Conservation (phyloP, 2,888 invertebrate genomes). For the Rhagophthalmus giganteus region DNA sequence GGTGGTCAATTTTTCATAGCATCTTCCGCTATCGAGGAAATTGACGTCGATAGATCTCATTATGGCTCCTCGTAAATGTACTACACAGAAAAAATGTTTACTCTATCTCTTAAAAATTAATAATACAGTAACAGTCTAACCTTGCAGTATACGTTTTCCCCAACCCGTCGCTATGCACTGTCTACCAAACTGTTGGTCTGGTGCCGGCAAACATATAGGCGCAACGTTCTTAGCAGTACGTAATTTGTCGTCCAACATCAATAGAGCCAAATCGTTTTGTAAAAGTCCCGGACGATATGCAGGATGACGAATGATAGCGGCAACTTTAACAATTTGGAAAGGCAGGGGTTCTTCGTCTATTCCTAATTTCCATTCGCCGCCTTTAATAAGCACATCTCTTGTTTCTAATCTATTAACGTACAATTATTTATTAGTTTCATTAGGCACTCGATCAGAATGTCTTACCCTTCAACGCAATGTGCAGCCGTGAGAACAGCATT, state of each 20-base stretch:
- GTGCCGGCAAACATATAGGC: slow-evolving; percentile 69
- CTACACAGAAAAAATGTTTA: no score
- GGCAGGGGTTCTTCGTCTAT: slow-evolving; percentile 79
- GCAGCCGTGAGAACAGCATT: slow-evolving; percentile 78
- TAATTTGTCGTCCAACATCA: slow-evolving; percentile 67
- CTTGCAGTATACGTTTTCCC: slow-evolving; percentile 77
- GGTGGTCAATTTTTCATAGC: slow-evolving; percentile 61
- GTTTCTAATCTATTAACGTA: slow-evolving; percentile 60
- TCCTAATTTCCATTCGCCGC: slow-evolving; percentile 83
- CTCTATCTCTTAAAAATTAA: no score
- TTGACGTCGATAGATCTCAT: slow-evolving; percentile 75
- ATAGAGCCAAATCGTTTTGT: slow-evolving; percentile 71
- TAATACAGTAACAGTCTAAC: no score
- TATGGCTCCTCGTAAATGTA: slow-evolving; percentile 72
- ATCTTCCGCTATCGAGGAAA: slow-evolving; percentile 64
- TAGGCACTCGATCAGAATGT: not conserved
- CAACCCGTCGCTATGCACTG: slow-evolving; percentile 81
- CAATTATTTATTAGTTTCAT: slow-evolving; percentile 8
- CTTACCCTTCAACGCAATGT: slow-evolving; percentile 78
- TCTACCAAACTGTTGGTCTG: slow-evolving; percentile 61
- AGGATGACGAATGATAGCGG: slow-evolving; percentile 71
- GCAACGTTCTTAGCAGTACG: slow-evolving; percentile 72
- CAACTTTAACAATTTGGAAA: slow-evolving; percentile 75
- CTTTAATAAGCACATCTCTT: slow-evolving; percentile 72
- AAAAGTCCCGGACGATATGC: slow-evolving; percentile 64